Evolutionary conservation across 2,888 invertebrate genomes (phyloP).

Genomic region (Pristionchus maxplancki): DNA sequence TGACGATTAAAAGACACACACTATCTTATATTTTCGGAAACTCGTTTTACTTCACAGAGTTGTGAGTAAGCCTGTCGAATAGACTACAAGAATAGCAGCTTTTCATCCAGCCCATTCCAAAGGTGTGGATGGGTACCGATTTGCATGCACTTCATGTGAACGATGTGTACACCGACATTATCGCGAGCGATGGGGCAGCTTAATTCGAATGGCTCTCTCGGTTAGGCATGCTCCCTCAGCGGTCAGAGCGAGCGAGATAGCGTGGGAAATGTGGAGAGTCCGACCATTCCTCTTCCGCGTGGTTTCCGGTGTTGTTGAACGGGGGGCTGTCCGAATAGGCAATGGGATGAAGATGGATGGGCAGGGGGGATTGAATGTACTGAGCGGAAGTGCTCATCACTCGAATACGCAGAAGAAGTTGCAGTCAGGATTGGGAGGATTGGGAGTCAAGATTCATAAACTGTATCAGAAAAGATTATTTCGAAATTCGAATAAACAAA

Average conservation of each 20-base stretch:
- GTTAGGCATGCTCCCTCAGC: too few species aligned
- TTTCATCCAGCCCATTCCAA: too few species aligned
- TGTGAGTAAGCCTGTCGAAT: too few species aligned
- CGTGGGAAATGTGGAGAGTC: background rate
- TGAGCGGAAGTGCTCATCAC: background rate
- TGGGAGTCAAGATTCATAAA: too few species aligned
- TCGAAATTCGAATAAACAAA: too few species aligned
- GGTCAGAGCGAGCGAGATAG: background rate
- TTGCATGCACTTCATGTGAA: too few species aligned
- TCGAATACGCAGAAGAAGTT: background rate
- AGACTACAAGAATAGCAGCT: too few species aligned
- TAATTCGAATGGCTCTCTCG: background rate
- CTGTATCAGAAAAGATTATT: too few species aligned
- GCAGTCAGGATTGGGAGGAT: background rate
- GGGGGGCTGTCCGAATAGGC: background rate
- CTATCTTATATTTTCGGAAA: too few species aligned
- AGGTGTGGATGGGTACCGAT: too few species aligned
- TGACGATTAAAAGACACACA: too few species aligned
- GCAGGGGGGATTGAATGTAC: background rate
- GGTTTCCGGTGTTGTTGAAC: background rate
- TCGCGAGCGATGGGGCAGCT: background rate
- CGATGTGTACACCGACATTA: background rate
- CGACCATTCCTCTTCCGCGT: background rate
- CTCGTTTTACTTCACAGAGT: too few species aligned
- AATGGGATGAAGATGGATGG: conserved; percentile 28